Evolutionary conservation across 2,797 vertebrate species (phyloP).

Genomic region (Leptatherina wallacei): DNA sequence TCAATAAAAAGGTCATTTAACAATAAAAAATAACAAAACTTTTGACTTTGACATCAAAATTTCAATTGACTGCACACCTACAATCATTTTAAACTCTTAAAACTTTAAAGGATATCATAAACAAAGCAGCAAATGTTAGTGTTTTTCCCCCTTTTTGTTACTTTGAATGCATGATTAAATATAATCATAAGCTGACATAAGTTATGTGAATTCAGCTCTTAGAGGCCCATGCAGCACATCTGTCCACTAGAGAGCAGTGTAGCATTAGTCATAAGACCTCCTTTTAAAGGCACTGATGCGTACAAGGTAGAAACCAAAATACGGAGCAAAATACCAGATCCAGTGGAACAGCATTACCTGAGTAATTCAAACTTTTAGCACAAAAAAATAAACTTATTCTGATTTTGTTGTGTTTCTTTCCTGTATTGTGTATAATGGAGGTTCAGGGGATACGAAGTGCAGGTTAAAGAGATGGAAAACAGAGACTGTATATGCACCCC

Average conservation of each 20-base stretch:
- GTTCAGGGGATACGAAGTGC: conserved; percentile 12
- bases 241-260: conserved; percentile 81
- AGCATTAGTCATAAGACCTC: conserved; percentile 35
- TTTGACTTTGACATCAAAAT: background rate
- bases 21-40: background rate
- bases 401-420: background rate
- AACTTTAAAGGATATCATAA: too few species aligned
- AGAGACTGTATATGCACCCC: conserved; percentile 43
- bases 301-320: conserved; percentile 42
- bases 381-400: background rate
- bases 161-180: background rate
- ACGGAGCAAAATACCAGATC: conserved; percentile 38
- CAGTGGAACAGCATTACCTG: conserved; percentile 41
- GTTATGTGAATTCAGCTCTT: conserved; percentile 8
- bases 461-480: conserved; percentile 56
- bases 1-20: background rate
- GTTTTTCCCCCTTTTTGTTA: background rate
- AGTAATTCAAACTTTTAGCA: conserved; percentile 11
- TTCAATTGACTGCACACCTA: background rate
- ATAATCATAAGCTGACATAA: background rate
- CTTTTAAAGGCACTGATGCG: conserved; percentile 24
- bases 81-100: background rate
- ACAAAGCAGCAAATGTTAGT: background rate
- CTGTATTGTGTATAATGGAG: background rate
- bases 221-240: conserved; percentile 25